Evolutionary conservation across 2,113 vertebrate genomes (phyloP).

Genomic region (Hippocampus zosterae): DNA sequence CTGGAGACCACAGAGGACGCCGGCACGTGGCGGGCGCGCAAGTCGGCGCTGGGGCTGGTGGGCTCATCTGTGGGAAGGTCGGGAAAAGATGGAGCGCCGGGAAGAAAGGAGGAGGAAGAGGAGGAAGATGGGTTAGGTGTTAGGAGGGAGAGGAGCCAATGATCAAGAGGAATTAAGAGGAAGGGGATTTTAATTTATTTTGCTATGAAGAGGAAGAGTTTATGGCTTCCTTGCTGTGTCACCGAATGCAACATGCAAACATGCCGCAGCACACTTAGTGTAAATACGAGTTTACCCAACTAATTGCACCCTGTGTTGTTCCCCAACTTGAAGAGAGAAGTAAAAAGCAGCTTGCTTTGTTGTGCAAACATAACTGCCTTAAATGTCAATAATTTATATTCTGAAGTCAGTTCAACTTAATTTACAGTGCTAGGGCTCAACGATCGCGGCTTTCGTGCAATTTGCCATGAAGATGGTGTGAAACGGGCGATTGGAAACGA

Average conservation of each 20-base stretch:
- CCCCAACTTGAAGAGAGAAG: no score
- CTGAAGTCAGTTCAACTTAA: no score
- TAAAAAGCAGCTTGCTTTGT: no score
- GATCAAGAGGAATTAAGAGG: slow-evolving; percentile 28
- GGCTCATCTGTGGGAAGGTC: slow-evolving; percentile 81
- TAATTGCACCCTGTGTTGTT: no score
- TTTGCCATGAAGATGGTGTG: no score
- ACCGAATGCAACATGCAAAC: slow-evolving; percentile 4
- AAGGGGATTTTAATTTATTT: slow-evolving; percentile 4
- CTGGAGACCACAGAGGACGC: slow-evolving; percentile 97
- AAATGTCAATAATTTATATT: no score
- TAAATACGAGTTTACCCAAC: no score
- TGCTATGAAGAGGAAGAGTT: slow-evolving; percentile 1
- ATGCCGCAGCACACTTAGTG: background rate
- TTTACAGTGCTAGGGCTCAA: no score
- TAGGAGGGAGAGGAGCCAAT: slow-evolving; percentile 17
- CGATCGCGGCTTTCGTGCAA: no score
- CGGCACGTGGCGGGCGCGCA: slow-evolving; percentile 90
- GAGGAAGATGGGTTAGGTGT: slow-evolving; percentile 12
- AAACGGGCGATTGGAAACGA: no score
- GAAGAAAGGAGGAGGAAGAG: background rate
- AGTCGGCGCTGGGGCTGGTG: slow-evolving; percentile 92
- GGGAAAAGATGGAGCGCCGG: background rate
- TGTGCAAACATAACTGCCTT: no score
- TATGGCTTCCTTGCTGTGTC: background rate